phyloP scores from a whole-genome alignment of 92 coral and sea anemone species.

The Heteractis magnifica region DNA sequence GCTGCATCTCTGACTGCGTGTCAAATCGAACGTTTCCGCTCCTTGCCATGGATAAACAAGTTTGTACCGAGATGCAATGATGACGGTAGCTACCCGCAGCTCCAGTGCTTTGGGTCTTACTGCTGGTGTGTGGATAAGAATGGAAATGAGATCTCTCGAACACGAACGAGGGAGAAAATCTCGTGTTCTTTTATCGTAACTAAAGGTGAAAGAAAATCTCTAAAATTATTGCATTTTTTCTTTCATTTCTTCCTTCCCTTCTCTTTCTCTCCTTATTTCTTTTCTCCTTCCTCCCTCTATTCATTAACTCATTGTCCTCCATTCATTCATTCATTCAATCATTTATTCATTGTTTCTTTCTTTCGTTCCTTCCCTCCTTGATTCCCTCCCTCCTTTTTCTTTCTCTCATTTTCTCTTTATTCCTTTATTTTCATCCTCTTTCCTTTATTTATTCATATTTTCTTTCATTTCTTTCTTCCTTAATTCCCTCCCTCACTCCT shows the following conservation, averaged over 20 bases:
- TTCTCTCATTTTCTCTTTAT: not conserved
- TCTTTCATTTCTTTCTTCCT: not conserved
- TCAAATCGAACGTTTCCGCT: slow-evolving; percentile 62
- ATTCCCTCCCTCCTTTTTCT: not conserved
- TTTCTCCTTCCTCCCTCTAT: too few species aligned
- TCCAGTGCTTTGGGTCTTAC: slow-evolving; percentile 62
- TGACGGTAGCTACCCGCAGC: slow-evolving; percentile 60
- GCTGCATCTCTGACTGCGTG: slow-evolving; percentile 41
- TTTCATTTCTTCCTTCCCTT: not conserved
- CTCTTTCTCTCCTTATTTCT: too few species aligned
- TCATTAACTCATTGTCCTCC: not conserved
- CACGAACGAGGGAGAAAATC: slow-evolving; percentile 36
- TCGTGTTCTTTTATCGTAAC: slow-evolving; percentile 5
- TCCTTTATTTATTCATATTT: not conserved
- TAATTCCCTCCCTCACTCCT: not conserved
- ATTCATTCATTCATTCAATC: not conserved
- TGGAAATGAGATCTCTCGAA: slow-evolving; percentile 78
- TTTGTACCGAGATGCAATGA: slow-evolving; percentile 64
- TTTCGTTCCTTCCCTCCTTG: not conserved
- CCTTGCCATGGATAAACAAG: slow-evolving; percentile 66
- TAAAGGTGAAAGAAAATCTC: slow-evolving; percentile 4
- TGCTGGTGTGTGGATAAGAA: slow-evolving; percentile 92
- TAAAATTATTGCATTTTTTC: not conserved
- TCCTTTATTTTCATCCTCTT: not conserved
- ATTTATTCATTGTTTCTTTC: not conserved